These are phyloP conservation scores for Lacerta bilineata DNA, from an alignment of 2,797 vertebrate species.

Conservation along the genomic window DNA sequence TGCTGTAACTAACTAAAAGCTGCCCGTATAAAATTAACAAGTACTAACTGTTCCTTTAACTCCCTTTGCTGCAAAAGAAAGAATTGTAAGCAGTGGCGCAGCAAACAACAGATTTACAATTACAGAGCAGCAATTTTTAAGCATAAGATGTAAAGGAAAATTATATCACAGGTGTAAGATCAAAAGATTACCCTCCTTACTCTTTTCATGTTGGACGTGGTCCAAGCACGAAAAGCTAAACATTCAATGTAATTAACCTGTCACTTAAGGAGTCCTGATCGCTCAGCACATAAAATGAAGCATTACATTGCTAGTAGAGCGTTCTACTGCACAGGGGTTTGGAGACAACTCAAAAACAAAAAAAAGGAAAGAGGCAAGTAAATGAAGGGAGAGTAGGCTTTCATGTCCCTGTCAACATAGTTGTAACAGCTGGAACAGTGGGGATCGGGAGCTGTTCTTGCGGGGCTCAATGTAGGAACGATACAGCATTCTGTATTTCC, in stretches of 20 bases:
- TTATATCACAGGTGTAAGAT: constrained; percentile 79
- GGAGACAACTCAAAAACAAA: constrained; percentile 18
- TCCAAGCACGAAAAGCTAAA: constrained; percentile 77
- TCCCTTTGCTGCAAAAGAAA: not conserved
- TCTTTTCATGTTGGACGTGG: constrained; percentile 74
- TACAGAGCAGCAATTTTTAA: constrained; percentile 67
- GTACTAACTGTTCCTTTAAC: not conserved
- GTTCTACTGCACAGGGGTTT: constrained; percentile 8
- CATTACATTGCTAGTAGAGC: constrained; percentile 26
- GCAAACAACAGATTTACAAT: constrained; percentile 7
- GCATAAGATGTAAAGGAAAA: constrained; percentile 71
- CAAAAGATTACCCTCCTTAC: constrained; percentile 70
- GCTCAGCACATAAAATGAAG: constrained; percentile 53
- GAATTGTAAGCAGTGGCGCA: constrained; percentile 23
- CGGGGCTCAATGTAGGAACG: not conserved
- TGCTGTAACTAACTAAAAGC: not conserved
- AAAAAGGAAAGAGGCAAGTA: not conserved
- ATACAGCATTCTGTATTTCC: not conserved
- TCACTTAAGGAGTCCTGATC: constrained; percentile 72
- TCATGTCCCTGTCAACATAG: not conserved
- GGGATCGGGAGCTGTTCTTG: not conserved
- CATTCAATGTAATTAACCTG: constrained; percentile 82
- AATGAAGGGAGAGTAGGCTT: constrained; percentile 7
- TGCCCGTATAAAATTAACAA: not conserved
- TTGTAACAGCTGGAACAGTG: constrained; percentile 1